Evolutionary conservation across 2,888 invertebrate genomes (phyloP).

Genomic region (Bombylius discolor): DNA sequence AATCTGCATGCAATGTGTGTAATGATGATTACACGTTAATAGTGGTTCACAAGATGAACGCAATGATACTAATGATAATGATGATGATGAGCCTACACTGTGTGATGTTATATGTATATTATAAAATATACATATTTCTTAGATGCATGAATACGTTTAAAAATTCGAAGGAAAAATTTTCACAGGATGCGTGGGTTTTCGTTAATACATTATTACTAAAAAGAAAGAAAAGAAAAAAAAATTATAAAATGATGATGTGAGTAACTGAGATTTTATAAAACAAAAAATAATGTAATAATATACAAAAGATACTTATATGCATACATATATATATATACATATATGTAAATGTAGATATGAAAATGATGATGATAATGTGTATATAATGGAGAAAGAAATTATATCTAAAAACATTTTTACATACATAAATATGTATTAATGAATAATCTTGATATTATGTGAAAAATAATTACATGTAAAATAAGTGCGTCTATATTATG

Average conservation of each 20-base stretch:
- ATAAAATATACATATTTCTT: no score
- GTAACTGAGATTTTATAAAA: no score
- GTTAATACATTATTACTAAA: not conserved
- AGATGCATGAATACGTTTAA: no score
- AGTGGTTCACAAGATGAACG: constrained; percentile 2
- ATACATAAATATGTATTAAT: no score
- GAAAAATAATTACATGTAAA: constrained; percentile 5
- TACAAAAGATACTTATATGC: no score
- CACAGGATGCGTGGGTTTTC: constrained; percentile 4
- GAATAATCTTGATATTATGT: not conserved
- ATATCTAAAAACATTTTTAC: no score
- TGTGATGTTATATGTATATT: not conserved
- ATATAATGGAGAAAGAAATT: no score
- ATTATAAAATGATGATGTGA: no score
- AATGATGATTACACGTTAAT: constrained; percentile 5
- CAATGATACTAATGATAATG: constrained; percentile 6
- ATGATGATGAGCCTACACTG: constrained; percentile 1
- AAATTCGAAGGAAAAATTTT: not conserved
- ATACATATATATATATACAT: no score
- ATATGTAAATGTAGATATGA: no score
- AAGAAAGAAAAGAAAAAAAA: not conserved
- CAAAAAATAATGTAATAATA: no score
- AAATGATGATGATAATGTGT: no score
- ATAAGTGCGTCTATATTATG: constrained; percentile 2
- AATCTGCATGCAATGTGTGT: constrained; percentile 1